Evolutionary conservation across 2,113 vertebrate genomes (phyloP).

Genomic region (Spermophilus dauricus): DNA sequence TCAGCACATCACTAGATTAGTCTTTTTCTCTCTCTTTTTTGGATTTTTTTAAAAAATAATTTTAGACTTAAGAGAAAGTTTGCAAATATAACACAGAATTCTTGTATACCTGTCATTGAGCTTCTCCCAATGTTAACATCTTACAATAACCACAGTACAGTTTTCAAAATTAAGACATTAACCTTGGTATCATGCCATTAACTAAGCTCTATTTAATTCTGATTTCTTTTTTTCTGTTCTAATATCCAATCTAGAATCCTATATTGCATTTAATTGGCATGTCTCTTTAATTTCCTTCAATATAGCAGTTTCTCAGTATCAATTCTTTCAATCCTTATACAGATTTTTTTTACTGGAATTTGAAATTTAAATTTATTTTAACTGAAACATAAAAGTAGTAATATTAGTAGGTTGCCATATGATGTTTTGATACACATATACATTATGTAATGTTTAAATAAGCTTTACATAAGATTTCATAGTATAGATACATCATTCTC

Average conservation of each 20-base stretch:
- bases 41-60: neutral
- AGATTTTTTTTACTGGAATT: neutral
- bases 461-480: neutral
- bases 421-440: neutral
- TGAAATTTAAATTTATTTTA: neutral
- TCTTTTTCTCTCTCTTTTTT: neutral
- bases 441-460: neutral
- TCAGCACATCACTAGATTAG: neutral
- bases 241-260: neutral
- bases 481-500: neutral
- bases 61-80: constrained; percentile 25
- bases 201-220: constrained; percentile 15
- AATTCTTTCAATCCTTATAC: constrained; percentile 8
- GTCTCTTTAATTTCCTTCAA: neutral
- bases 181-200: neutral
- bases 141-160: neutral
- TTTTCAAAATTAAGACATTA: constrained; percentile 33
- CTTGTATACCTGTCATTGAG: neutral
- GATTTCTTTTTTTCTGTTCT: constrained; percentile 1
- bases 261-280: neutral
- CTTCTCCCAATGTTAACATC: neutral
- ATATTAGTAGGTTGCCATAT: neutral
- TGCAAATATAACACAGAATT: neutral
- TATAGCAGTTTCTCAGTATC: neutral
- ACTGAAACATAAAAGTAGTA: neutral